These are phyloP conservation scores for Podabrus alpinus DNA, from an alignment of 2,888 invertebrate genomes.

Conservation along the genomic window DNA sequence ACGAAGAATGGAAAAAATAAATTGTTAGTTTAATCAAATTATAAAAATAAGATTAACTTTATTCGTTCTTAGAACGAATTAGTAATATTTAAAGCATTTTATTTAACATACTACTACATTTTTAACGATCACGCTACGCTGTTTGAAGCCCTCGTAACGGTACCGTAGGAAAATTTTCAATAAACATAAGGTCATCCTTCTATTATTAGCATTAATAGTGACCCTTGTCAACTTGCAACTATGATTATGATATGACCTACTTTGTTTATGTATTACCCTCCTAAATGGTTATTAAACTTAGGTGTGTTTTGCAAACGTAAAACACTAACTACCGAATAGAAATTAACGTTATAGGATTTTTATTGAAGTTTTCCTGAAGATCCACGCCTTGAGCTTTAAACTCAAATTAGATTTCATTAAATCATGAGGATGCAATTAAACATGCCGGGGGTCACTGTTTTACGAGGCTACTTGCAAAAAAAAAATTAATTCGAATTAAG, in stretches of 20 bases:
- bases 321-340: neutral
- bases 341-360: neutral
- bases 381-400: neutral
- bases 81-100: neutral
- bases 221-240: conserved; percentile 21
- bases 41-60: neutral
- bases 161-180: neutral
- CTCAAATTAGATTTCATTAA: neutral
- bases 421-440: neutral
- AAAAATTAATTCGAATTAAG: neutral
- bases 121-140: neutral
- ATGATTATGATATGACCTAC: conserved; percentile 15
- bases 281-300: neutral
- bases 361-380: neutral
- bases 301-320: neutral
- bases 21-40: neutral
- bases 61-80: neutral
- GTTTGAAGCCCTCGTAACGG: neutral
- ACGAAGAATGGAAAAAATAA: neutral
- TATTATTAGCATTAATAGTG: conserved; percentile 18
- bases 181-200: conserved; percentile 18
- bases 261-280: neutral
- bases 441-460: neutral
- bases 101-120: neutral
- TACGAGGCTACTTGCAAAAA: neutral